Conservation (phyloP, 1,140 invertebrate genomes). For the Caenorhabditis brenneri region DNA sequence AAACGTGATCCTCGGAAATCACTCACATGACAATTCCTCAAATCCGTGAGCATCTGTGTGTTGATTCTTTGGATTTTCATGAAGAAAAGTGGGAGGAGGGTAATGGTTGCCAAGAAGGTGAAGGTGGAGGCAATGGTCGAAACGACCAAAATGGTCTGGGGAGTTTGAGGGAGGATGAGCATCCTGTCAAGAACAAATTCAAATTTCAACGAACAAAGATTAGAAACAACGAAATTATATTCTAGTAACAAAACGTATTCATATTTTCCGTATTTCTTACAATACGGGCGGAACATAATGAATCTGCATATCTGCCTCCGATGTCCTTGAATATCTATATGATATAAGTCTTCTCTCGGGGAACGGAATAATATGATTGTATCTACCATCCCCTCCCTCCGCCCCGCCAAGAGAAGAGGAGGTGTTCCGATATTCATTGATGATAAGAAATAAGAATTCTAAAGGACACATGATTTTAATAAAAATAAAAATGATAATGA, state of each 20-base stretch:
- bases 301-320: not conserved
- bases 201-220: not conserved
- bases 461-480: too few relatives aligned
- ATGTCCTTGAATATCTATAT: slow-evolving; percentile 19
- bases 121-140: not conserved
- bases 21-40: slow-evolving; percentile 26
- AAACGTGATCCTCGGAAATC: not conserved
- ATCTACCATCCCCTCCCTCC: too few relatives aligned
- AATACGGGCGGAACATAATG: too few relatives aligned
- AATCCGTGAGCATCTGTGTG: not conserved
- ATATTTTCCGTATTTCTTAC: too few relatives aligned
- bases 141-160: not conserved
- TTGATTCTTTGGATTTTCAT: slow-evolving; percentile 20
- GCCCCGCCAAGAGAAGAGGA: too few relatives aligned
- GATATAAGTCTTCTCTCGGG: too few relatives aligned
- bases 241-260: too few relatives aligned
- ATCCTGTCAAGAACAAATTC: not conserved
- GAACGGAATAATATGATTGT: too few relatives aligned
- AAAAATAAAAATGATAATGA: too few relatives aligned
- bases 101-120: not conserved
- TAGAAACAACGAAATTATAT: too few relatives aligned
- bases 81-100: not conserved
- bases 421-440: too few relatives aligned
- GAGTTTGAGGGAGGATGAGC: slow-evolving; percentile 11
- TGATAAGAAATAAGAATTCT: too few relatives aligned